Base-by-base conservation (phyloP, 2,113 vertebrate genomes). In the Hypanus sabinus region DNA sequence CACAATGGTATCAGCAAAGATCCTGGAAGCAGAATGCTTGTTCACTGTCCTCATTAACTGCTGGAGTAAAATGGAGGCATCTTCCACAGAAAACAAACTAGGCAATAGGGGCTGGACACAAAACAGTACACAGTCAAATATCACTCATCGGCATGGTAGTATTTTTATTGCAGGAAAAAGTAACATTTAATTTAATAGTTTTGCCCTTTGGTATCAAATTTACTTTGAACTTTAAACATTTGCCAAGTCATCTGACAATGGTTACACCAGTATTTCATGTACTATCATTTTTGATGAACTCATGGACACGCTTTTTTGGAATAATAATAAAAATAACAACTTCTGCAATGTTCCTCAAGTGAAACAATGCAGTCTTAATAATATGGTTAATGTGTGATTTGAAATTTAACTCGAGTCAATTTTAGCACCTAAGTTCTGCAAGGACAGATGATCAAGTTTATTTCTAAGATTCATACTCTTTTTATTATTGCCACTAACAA, bases 31-130 rank as follows among this genome's bases (percentile, higher is more conserved):
- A 18, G 97, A 96, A 94, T 96, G 97, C 94, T 98, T 97, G 27
- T 96, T 97, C 9, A 97, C 96, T 94, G 96, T 96, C 95, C 98
- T 97, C 97, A 99, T 97, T 73, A 98, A 97, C 95, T 99, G 98
- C 94, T 96, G 97, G 93, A 99, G 97, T 95, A 99, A 95, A 94
- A 99, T 98, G 36, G 97, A 97, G 18, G 95, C 75, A 95, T 99
- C 99, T 94, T 99, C 98, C 83, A 94, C 94, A 0, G 98, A 98
- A 93, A 99, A 95, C 73, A 98, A 99, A 96, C 97, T 99, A 5
- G 98, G 99, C 62, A 99, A 95, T 94, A 99, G 96, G 5, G 98
- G 97, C 99, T 99, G 95, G 8, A 16, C 10, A 95, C 0, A 75
- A 76, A 9, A 46, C 57, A 76, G 36, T 55, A 55, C 55, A 8